phyloP scores from a whole-genome alignment of 2,113 vertebrate genomes.

The Thamnophis sirtalis region DNA sequence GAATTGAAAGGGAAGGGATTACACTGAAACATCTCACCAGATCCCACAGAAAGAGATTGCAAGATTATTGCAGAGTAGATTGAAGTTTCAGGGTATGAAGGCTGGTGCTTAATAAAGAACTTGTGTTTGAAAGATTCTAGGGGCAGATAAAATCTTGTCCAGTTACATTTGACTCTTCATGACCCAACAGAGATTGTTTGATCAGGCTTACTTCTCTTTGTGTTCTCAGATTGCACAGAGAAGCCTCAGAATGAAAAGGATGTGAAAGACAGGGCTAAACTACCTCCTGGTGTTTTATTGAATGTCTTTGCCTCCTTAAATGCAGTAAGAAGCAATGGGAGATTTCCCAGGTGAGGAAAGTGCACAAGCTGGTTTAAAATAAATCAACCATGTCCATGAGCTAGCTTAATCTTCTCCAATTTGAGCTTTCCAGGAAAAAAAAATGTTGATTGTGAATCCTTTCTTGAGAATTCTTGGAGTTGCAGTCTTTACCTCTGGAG shows the following conservation, averaged over 20 bases:
- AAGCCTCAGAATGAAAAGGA: neutral
- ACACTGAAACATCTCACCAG: neutral
- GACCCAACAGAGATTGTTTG: neutral
- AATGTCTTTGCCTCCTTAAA: neutral
- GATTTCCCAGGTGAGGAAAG: neutral
- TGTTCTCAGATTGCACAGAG: neutral
- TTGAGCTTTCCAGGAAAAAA: neutral
- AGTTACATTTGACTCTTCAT: neutral
- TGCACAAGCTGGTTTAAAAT: neutral
- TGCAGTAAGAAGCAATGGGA: neutral
- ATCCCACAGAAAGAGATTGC: no score
- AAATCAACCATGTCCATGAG: neutral
- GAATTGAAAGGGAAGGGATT: neutral
- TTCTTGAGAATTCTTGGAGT: no score
- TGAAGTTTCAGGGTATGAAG: no score
- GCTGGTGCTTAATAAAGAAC: neutral
- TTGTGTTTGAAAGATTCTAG: neutral
- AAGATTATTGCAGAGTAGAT: neutral
- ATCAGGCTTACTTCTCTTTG: neutral
- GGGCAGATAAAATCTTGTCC: neutral
- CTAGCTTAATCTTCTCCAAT: neutral
- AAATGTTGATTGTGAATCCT: neutral
- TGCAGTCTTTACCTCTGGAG: no score
- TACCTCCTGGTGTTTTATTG: neutral
- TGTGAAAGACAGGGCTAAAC: neutral